Evolutionary conservation across 1,140 invertebrate species (phyloP), one percentile per base, ranked within the genome.

Genomic region (Drosophila littoralis): DNA sequence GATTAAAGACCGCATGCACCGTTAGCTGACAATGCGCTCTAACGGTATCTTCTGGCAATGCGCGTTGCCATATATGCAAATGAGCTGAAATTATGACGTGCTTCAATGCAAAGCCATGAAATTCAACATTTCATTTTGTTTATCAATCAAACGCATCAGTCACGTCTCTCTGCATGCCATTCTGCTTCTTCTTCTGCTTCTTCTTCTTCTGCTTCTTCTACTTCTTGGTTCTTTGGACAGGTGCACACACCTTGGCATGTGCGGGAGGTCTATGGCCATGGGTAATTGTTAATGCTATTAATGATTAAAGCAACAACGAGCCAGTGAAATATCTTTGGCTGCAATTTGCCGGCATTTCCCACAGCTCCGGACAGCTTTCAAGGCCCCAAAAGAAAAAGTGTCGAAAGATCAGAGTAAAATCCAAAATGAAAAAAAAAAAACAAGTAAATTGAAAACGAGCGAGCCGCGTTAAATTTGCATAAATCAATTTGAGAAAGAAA

Each of bases 91-190:
- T 85, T 86, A 82, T 88, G 83, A 85, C 72, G 82, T 51, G 82
- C 82, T 60, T 28, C 43, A 57, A 61, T 71, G 67, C 60, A 68
- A 65, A 33, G 57, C 28, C 8, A 46, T 8, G 2, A 17, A 22
- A 46, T 22, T 50, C n/a, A 33, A 50, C 48, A 50, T 32, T 42
- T 42, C 5, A 10, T 3, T 38, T 38, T 38, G 2, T 46, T 74
- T 84, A 86, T 86, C 82, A 82, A 79, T 88, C 65, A 59, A 45
- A 45, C 55, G 71, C 71, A 86, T 86, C 82, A 79, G 83, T 77
- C 82, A 86, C 82, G 83, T 86, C 66, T 64, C 64, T 66, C 63
- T 50, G 42, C 76, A 84, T 86, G 77, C 66, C 70, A 65, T 67
- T 45, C 42, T 59, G 13, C 10, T 35, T 51, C n/a, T 51, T 33